Evolutionary conservation across 2,113 vertebrate genomes (phyloP).

Genomic region (Fulmarus glacialis): DNA sequence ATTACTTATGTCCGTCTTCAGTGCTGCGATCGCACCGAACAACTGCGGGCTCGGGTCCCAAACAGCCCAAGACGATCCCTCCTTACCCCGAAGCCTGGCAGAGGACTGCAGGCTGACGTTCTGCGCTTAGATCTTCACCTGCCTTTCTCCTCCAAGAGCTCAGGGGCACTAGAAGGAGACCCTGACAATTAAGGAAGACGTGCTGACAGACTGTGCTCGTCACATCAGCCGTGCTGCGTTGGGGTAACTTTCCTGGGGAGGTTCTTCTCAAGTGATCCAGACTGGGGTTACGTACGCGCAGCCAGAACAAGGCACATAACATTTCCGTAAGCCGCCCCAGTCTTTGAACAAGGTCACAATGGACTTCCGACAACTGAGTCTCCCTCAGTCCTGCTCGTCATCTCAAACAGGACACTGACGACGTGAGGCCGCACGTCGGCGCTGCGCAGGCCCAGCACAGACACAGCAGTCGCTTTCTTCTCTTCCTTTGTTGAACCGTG

Average conservation of each 20-base stretch:
- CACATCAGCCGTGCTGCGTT: neutral
- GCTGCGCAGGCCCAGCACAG: neutral
- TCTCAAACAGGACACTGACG: neutral
- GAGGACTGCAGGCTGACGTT: neutral
- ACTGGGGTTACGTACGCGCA: rapidly evolving
- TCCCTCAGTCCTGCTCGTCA: neutral
- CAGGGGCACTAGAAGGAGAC: neutral
- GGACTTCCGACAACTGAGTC: neutral
- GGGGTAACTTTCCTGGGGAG: neutral
- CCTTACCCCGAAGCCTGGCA: neutral
- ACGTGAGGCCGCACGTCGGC: rapidly evolving
- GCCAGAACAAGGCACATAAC: neutral
- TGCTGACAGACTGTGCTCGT: neutral
- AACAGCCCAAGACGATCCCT: neutral
- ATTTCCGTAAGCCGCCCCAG: rapidly evolving
- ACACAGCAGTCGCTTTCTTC: neutral
- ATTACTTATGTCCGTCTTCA: rapidly evolving
- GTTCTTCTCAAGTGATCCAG: neutral
- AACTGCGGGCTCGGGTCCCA: neutral
- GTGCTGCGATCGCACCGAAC: rapidly evolving
- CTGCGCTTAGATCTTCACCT: neutral
- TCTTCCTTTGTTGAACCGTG: rapidly evolving
- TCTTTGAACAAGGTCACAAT: neutral
- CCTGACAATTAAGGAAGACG: neutral
- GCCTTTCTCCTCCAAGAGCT: neutral